phyloP scores from a whole-genome alignment of 2,113 vertebrate species.

The Carassius gibelio region DNA sequence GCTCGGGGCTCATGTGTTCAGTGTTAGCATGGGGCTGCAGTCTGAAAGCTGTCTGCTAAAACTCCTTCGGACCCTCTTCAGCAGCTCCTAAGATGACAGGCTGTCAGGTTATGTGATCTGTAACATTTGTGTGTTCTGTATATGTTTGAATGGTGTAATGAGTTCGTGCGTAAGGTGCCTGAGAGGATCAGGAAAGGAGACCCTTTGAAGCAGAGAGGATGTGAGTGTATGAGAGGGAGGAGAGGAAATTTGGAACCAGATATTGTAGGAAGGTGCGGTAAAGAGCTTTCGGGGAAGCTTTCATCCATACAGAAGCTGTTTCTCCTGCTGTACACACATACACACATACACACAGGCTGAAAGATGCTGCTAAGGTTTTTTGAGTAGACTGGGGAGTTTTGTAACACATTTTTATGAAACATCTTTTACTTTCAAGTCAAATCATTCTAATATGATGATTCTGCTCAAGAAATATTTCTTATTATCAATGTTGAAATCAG shows the following conservation, averaged over 20 bases:
- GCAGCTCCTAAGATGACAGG: constrained; percentile 44
- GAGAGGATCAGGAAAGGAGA: constrained; percentile 50
- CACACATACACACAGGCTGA: constrained; percentile 9
- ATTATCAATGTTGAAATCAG: too few relatives aligned
- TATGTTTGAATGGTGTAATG: constrained; percentile 49
- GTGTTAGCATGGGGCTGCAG: background rate
- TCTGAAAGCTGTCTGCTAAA: constrained; percentile 32
- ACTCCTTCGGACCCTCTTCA: constrained; percentile 20
- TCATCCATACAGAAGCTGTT: constrained; percentile 40
- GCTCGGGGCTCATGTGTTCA: background rate
- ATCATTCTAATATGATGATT: too few relatives aligned
- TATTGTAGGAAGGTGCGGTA: constrained; percentile 50
- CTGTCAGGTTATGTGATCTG: constrained; percentile 54
- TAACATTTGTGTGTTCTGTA: constrained; percentile 21
- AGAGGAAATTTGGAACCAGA: constrained; percentile 41
- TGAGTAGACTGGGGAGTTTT: background rate
- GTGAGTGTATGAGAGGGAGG: constrained; percentile 35
- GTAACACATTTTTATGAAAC: too few relatives aligned
- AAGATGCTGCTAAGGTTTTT: background rate
- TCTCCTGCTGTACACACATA: background rate
- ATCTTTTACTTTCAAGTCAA: too few relatives aligned
- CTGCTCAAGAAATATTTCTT: too few relatives aligned
- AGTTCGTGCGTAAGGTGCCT: constrained; percentile 41
- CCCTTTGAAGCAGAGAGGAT: constrained; percentile 42
- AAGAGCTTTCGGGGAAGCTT: constrained; percentile 52